Percentiles rank a stretch among this genome's conserved stretches.
These are phyloP conservation scores for Parasteatoda tepidariorum DNA, from an alignment of 1,140 invertebrate species.

Conservation along the genomic window DNA sequence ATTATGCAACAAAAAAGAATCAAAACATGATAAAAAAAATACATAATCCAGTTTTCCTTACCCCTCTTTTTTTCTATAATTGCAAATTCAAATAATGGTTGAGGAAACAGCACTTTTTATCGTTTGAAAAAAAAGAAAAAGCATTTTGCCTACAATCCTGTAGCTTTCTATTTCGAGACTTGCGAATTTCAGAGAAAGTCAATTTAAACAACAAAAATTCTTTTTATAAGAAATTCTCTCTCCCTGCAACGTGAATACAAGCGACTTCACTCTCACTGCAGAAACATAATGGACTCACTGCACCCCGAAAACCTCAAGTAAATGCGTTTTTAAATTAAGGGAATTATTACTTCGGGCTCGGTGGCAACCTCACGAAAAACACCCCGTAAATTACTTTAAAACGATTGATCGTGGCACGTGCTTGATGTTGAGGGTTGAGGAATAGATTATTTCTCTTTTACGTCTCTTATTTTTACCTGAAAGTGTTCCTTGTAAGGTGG, in stretches of 20 bases:
- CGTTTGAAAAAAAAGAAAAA: no score
- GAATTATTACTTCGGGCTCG: constrained; percentile 15
- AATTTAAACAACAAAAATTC: neutral
- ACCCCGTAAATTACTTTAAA: constrained; percentile 56
- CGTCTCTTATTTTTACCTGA: neutral
- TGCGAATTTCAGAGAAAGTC: neutral
- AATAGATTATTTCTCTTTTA: neutral
- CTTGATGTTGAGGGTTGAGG: neutral
- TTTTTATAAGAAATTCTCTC: neutral
- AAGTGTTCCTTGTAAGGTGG: neutral
- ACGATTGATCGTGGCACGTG: constrained; percentile 56
- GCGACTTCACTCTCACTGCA: no score
- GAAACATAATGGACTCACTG: neutral
- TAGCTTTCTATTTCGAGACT: no score
- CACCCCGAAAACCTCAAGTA: neutral
- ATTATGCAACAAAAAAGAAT: no score
- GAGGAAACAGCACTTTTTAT: no score
- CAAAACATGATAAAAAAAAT: no score
- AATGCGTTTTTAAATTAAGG: constrained; percentile 58
- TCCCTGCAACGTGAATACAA: neutral
- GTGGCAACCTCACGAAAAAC: constrained; percentile 22
- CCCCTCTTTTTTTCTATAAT: no score
- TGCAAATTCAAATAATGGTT: no score
- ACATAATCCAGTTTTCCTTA: no score
- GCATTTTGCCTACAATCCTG: no score